Conservation (phyloP, 1,140 invertebrate species). For the Drosophila tropicalis region DNA sequence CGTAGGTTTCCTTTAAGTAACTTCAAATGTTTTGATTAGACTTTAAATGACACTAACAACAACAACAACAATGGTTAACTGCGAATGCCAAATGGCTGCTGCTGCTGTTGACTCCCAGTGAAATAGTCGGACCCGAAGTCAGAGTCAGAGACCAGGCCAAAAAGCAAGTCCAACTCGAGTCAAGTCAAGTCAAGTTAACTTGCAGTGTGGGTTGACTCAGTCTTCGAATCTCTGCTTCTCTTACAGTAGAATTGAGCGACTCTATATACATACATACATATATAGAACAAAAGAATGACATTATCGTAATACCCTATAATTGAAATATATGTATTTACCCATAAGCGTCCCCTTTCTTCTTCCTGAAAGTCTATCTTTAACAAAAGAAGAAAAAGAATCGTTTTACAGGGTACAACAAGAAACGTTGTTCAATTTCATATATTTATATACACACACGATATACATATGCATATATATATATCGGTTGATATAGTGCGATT, state of each 20-base stretch:
- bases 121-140: constrained; percentile 26
- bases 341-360: no score
- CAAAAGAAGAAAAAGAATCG: no score
- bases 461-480: neutral
- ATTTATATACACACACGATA: neutral
- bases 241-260: neutral
- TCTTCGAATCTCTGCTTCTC: constrained; percentile 1
- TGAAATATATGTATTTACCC: no score
- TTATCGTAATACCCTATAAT: no score
- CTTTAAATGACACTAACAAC: constrained; percentile 71
- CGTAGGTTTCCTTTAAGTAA: constrained; percentile 78
- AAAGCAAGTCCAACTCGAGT: constrained; percentile 15
- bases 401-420: neutral
- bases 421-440: neutral
- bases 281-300: neutral
- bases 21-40: constrained; percentile 81
- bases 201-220: constrained; percentile 69
- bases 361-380: no score
- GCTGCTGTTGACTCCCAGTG: neutral
- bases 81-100: neutral
- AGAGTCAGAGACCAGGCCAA: constrained; percentile 25
- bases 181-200: constrained; percentile 40
- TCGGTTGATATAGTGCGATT: constrained; percentile 2
- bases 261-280: neutral
- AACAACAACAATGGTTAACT: constrained; percentile 16